Conservation (phyloP, 1,140 invertebrate genomes). For the Thalassaphorura encarpata region DNA sequence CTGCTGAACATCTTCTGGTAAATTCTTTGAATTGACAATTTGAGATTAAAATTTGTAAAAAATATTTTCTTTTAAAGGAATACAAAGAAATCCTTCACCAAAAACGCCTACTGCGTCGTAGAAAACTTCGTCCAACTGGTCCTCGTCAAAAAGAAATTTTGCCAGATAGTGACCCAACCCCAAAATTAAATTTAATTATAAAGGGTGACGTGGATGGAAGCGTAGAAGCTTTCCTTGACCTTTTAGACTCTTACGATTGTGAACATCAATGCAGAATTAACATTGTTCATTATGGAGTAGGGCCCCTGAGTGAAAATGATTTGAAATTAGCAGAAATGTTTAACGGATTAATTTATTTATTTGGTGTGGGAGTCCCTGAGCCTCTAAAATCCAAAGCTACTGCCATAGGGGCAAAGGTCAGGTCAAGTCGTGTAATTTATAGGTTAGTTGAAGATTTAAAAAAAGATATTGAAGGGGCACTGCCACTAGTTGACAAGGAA, state of each 20-base stretch:
- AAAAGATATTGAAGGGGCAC: constrained; percentile 57
- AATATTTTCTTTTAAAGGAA: constrained; percentile 36
- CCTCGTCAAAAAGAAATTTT: constrained; percentile 49
- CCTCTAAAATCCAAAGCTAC: constrained; percentile 44
- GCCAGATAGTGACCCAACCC: constrained; percentile 38
- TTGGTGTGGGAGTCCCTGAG: constrained; percentile 58
- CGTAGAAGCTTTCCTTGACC: constrained; percentile 86
- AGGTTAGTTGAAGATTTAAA: constrained; percentile 80
- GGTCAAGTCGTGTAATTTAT: constrained; percentile 78
- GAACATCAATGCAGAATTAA: constrained; percentile 65
- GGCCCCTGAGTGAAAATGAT: constrained; percentile 68
- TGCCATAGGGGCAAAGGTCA: constrained; percentile 49
- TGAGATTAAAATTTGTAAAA: not conserved
- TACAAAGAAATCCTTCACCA: constrained; percentile 56
- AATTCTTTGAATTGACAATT: too few relatives aligned
- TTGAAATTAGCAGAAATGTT: constrained; percentile 76
- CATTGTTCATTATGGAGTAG: constrained; percentile 79
- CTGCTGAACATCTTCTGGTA: constrained; percentile 50
- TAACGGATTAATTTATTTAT: constrained; percentile 75
- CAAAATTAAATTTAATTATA: constrained; percentile 48
- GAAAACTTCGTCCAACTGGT: constrained; percentile 40
- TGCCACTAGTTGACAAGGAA: constrained; percentile 62
- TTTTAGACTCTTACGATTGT: constrained; percentile 75
- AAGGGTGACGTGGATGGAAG: constrained; percentile 79
- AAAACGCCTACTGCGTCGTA: constrained; percentile 48